Conservation (phyloP, 2,797 vertebrate genomes). For the Melanotaenia parkinsoni region DNA sequence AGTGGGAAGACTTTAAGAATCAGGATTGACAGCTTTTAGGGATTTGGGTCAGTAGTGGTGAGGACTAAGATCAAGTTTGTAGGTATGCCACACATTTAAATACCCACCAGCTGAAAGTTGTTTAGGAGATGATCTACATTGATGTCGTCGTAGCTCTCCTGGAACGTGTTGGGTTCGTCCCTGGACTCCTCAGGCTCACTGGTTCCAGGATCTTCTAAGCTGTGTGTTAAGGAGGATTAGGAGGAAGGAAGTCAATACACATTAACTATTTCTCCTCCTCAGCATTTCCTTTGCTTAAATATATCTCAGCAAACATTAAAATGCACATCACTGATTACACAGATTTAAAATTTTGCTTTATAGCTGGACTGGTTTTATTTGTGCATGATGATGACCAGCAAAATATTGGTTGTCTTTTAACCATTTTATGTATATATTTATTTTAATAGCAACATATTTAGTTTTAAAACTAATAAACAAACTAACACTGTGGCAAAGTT, state of each 20-base stretch:
- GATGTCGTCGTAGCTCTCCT: slow-evolving; percentile 88
- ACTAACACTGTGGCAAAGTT: background rate
- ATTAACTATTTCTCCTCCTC: background rate
- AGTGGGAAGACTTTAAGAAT: background rate
- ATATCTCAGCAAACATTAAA: background rate
- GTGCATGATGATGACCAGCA: background rate
- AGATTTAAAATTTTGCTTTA: background rate
- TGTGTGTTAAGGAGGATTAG: slow-evolving; percentile 15
- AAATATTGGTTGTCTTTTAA: background rate
- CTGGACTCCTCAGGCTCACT: slow-evolving; percentile 85
- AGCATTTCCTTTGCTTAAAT: background rate
- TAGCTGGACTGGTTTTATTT: background rate
- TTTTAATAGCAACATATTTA: background rate
- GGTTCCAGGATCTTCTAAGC: slow-evolving; percentile 85
- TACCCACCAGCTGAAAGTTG: slow-evolving; percentile 88
- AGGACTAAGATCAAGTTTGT: background rate
- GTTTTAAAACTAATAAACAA: background rate
- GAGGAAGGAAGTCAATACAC: background rate
- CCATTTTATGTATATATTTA: background rate
- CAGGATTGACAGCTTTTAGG: background rate
- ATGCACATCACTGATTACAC: background rate
- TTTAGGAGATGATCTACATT: slow-evolving; percentile 87
- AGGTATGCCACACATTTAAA: background rate
- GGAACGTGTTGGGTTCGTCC: slow-evolving; percentile 84
- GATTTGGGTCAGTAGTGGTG: background rate